A percentile compares a stretch with the other conserved stretches of the same genome.
Conservation (phyloP, 2,888 invertebrate genomes). For the Drosophila melanocephala region DNA sequence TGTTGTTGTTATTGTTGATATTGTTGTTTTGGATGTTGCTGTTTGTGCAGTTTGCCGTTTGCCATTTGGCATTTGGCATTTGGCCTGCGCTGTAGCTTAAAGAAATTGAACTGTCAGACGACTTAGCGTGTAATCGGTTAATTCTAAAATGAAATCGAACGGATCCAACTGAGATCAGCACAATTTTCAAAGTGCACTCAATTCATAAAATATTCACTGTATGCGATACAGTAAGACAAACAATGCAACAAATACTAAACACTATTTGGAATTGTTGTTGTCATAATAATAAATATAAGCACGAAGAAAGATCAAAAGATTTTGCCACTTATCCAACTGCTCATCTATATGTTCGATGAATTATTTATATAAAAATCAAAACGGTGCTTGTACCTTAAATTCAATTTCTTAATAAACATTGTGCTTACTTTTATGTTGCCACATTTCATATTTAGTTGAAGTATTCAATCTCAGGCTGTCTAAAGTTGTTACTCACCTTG, state of each 20-base stretch:
- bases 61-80: conserved; percentile 33
- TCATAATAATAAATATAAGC: not conserved
- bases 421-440: not conserved
- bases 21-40: conserved; percentile 27
- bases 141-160: conserved; percentile 46
- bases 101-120: conserved; percentile 75
- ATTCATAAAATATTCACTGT: not conserved
- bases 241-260: not conserved
- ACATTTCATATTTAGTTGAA: conserved; percentile 3
- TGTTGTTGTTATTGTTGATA: conserved; percentile 5
- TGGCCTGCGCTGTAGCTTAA: conserved; percentile 40
- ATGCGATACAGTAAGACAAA: not conserved
- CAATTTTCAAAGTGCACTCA: conserved; percentile 2
- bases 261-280: not conserved
- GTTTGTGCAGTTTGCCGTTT: conserved; percentile 28
- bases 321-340: not conserved
- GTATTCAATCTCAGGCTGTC: not conserved
- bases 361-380: conserved; percentile 4
- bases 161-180: conserved; percentile 25
- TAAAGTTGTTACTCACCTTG: conserved; percentile 15
- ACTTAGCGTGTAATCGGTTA: conserved; percentile 51
- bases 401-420: conserved; percentile 1
- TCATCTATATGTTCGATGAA: not conserved
- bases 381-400: not conserved
- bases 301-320: not conserved